phyloP scores from a whole-genome alignment of 2,113 vertebrate species.

The Tachycineta bicolor region DNA sequence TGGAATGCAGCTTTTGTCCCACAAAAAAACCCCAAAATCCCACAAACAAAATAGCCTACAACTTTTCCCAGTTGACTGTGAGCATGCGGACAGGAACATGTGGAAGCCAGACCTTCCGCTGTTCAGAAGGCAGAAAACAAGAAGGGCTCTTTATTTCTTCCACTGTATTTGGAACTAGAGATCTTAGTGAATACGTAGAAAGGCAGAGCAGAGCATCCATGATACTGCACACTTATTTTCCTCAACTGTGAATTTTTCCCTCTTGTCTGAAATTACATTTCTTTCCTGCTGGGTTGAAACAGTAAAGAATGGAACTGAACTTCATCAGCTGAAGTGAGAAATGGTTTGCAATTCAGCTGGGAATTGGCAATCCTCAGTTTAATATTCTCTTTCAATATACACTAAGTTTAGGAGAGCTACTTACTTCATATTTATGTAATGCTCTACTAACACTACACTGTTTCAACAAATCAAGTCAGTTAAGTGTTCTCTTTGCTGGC shows the following conservation, averaged over 20 bases:
- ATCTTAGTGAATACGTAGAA: not conserved
- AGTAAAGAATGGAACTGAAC: not conserved
- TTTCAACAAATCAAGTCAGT: not conserved
- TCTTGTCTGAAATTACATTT: not conserved
- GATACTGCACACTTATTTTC: not conserved
- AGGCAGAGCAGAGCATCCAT: not conserved
- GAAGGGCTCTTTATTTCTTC: not conserved
- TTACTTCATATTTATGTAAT: not conserved
- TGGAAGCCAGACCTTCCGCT: slow-evolving; percentile 15
- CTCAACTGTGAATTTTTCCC: not conserved
- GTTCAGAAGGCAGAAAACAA: not conserved
- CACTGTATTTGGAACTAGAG: not conserved
- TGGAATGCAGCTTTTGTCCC: not conserved
- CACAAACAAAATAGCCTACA: not conserved
- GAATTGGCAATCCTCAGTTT: not conserved
- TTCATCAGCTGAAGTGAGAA: not conserved
- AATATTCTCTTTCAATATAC: not conserved
- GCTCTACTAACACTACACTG: not conserved
- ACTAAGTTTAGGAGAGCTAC: not conserved
- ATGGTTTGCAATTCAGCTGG: not conserved
- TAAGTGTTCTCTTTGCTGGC: not conserved
- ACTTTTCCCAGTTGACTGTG: not conserved
- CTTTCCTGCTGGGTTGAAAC: not conserved
- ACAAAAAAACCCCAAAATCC: too few species aligned
- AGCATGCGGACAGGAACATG: not conserved